Evolutionary conservation across 2,797 vertebrate species (phyloP).

Genomic region (Margarornis squamiger): DNA sequence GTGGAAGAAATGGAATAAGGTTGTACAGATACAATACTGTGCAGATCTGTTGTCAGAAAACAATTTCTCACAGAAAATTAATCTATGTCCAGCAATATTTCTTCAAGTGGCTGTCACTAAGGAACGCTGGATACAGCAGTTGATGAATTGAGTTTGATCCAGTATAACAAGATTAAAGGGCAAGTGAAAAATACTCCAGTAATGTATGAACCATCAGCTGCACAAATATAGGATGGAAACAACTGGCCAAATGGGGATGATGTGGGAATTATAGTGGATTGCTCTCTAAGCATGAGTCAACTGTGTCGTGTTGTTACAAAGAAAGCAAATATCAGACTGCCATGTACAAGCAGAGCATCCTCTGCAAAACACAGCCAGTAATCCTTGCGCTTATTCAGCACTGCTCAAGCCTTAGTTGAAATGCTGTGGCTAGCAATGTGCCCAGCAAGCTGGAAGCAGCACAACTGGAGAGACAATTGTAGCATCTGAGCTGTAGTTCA

Average conservation of each 20-base stretch:
- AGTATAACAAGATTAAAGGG: conserved; percentile 21
- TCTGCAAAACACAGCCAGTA: background rate
- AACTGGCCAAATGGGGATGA: conserved; percentile 35
- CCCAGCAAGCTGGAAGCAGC: background rate
- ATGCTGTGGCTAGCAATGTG: background rate
- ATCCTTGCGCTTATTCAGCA: conserved; percentile 22
- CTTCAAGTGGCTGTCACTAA: background rate
- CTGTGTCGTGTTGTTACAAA: conserved; percentile 33
- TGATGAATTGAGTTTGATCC: conserved; percentile 20
- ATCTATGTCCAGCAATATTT: background rate
- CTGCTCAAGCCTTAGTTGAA: background rate
- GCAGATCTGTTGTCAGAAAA: background rate
- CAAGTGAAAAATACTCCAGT: conserved; percentile 6
- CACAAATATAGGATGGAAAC: conserved; percentile 26
- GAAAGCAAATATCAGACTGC: conserved; percentile 47
- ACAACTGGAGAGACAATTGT: background rate
- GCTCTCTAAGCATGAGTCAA: conserved; percentile 34
- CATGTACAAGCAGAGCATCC: background rate
- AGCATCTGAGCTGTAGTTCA: background rate
- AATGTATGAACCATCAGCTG: conserved; percentile 26
- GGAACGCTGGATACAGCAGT: background rate
- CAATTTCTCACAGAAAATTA: background rate
- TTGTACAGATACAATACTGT: background rate
- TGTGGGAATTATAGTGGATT: conserved; percentile 38
- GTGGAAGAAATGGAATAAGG: background rate